A percentile compares a stretch with the other conserved stretches of the same genome.
Conservation (phyloP, 2,888 invertebrate species). For the Notocelia uddmanniana region DNA sequence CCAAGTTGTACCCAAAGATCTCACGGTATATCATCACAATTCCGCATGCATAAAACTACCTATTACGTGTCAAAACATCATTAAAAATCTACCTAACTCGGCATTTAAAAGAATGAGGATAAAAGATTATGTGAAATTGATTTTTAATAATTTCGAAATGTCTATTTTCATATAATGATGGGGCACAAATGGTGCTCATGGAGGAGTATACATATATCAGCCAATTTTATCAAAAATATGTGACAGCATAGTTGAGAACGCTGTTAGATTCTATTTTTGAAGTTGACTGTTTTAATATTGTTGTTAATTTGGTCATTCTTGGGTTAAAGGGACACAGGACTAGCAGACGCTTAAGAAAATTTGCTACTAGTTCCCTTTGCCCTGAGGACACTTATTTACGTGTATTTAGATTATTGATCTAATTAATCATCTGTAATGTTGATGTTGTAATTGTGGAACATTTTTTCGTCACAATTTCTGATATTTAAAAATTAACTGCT, state of each 20-base stretch:
- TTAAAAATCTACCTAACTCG: not conserved
- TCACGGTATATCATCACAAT: not conserved
- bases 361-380: not conserved
- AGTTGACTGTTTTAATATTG: not conserved
- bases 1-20: conserved; percentile 7
- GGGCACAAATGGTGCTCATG: conserved; percentile 7
- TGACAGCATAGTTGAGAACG: not conserved
- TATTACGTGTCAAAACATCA: not conserved
- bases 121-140: not conserved
- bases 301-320: not conserved
- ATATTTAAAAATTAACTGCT: not conserved
- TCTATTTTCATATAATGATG: not conserved
- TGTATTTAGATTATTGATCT: not conserved
- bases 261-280: conserved; percentile 13
- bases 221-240: not conserved
- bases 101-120: not conserved
- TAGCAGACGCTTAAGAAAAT: not conserved
- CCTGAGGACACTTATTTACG: not conserved
- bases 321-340: not conserved
- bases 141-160: not conserved
- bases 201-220: not conserved
- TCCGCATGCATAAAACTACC: not conserved
- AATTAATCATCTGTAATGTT: not conserved
- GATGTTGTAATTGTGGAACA: not conserved
- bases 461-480: not conserved